These are phyloP conservation scores for Octopus sinensis DNA, from an alignment of 1,140 invertebrate genomes.

Conservation along the genomic window DNA sequence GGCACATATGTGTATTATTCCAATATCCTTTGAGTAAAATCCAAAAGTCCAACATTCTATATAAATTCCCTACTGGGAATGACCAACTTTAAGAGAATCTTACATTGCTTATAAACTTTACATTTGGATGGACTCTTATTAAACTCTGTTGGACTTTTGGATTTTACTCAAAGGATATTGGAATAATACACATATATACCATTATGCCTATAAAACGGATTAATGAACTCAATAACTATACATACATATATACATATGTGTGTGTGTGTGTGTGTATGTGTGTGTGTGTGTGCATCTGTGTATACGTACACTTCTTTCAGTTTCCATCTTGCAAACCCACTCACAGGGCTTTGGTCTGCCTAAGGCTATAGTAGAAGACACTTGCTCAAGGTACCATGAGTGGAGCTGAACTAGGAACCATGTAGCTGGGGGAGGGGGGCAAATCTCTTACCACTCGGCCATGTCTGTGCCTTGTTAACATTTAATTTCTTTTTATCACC, in stretches of 20 bases:
- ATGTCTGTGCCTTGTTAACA: background rate
- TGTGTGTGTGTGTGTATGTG: slow-evolving; percentile 22
- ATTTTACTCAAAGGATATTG: background rate
- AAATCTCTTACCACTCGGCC: background rate
- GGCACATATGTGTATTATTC: background rate
- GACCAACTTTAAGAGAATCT: background rate
- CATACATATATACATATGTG: too few species aligned
- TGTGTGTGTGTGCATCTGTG: slow-evolving; percentile 23
- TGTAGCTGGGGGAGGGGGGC: background rate
- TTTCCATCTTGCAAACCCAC: background rate
- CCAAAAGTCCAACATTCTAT: background rate
- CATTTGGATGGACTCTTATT: background rate
- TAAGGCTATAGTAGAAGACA: background rate
- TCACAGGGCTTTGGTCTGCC: background rate
- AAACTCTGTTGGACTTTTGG: background rate
- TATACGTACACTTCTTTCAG: slow-evolving; percentile 14
- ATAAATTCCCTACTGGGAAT: background rate
- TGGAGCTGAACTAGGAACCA: background rate
- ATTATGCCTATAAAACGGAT: background rate
- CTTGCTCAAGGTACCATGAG: background rate
- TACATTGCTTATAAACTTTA: background rate
- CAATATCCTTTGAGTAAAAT: background rate
- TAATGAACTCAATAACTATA: background rate
- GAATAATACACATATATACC: background rate
- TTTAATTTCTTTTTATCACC: background rate